These are phyloP conservation scores for Diabrotica balteata DNA, from an alignment of 2,888 invertebrate genomes.

Conservation along the genomic window DNA sequence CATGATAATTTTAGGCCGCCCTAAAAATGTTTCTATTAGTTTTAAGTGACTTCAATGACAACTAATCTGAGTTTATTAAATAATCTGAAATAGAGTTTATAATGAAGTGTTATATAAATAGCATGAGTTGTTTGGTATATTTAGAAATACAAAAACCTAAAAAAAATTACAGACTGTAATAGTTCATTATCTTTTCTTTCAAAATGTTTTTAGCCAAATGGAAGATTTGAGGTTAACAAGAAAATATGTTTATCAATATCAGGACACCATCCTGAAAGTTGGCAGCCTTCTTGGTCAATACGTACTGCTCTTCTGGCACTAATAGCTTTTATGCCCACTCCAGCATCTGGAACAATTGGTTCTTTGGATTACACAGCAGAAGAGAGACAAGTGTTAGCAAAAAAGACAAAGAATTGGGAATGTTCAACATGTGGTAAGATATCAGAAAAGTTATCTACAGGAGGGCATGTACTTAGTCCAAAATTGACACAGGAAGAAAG, in stretches of 20 bases:
- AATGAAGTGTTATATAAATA: too few species aligned
- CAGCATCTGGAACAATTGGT: slow-evolving; percentile 89
- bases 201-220: slow-evolving; percentile 74
- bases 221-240: slow-evolving; percentile 90
- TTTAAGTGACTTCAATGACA: too few species aligned
- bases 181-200: too few species aligned
- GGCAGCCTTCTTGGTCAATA: slow-evolving; percentile 98
- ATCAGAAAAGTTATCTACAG: slow-evolving; percentile 61
- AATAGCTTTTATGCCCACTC: slow-evolving; percentile 94
- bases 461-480: slow-evolving; percentile 51
- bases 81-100: too few species aligned
- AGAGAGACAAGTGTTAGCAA: slow-evolving; percentile 81
- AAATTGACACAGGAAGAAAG: slow-evolving; percentile 63
- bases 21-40: too few species aligned
- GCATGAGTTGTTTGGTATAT: too few species aligned
- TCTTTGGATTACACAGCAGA: slow-evolving; percentile 87
- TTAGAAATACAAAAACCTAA: too few species aligned
- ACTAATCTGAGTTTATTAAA: too few species aligned
- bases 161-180: too few species aligned
- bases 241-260: slow-evolving; percentile 96
- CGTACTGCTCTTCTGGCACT: slow-evolving; percentile 89
- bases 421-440: slow-evolving; percentile 71
- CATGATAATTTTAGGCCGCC: too few species aligned
- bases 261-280: slow-evolving; percentile 96
- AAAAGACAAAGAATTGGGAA: slow-evolving; percentile 71